phyloP scores from a whole-genome alignment of 2,888 invertebrate species.

The Scaeva pyrastri region DNA sequence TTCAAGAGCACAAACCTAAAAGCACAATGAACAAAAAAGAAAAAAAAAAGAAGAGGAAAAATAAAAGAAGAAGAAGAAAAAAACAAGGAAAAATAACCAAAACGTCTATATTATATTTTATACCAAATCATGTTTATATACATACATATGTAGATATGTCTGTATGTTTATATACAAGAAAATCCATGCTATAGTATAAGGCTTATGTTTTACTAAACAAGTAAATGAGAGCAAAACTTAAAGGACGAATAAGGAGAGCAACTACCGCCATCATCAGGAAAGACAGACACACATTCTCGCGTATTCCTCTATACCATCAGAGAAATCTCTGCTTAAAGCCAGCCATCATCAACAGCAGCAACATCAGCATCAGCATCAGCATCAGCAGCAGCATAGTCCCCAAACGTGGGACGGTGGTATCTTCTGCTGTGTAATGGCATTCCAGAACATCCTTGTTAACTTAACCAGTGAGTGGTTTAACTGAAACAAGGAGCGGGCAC shows the following conservation, averaged over 20 bases:
- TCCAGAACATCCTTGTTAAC: slow-evolving; percentile 75
- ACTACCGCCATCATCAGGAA: background rate
- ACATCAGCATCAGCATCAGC: slow-evolving; percentile 26
- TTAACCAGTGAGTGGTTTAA: slow-evolving; percentile 72
- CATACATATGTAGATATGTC: background rate
- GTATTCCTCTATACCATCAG: slow-evolving; percentile 49
- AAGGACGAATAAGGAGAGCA: slow-evolving; percentile 49
- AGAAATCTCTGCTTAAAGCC: slow-evolving; percentile 66
- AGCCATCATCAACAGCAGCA: slow-evolving; percentile 54
- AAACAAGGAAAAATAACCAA: slow-evolving; percentile 25
- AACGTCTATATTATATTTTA: slow-evolving; percentile 47
- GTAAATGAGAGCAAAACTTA: slow-evolving; percentile 50
- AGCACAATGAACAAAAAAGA: slow-evolving; percentile 43
- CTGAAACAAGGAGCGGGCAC: slow-evolving; percentile 45
- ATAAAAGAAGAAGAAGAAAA: no score
- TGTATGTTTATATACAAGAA: background rate
- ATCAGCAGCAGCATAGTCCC: slow-evolving; percentile 14
- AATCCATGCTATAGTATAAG: slow-evolving; percentile 20
- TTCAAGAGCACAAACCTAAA: slow-evolving; percentile 43
- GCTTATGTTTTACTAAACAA: slow-evolving; percentile 27
- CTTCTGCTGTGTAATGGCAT: slow-evolving; percentile 67
- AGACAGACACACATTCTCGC: slow-evolving; percentile 30
- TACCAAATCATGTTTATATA: slow-evolving; percentile 46
- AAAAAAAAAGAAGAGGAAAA: slow-evolving; percentile 33
- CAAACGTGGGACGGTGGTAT: slow-evolving; percentile 68